Evolutionary conservation across 2,113 vertebrate species (phyloP).

Genomic region (Pavo muticus): DNA sequence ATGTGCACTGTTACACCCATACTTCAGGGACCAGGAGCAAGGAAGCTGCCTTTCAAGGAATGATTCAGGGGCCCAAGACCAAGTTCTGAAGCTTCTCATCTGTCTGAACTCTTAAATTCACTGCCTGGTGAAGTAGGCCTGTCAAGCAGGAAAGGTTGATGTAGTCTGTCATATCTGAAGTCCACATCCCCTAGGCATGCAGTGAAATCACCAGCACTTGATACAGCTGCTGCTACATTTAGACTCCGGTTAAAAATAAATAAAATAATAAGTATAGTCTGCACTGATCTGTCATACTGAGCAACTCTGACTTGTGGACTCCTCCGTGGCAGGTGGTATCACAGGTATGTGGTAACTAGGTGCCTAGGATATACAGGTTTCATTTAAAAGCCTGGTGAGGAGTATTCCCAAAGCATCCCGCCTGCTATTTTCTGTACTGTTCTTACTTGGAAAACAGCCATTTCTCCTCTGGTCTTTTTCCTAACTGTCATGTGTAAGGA

Average conservation of each 20-base stretch:
- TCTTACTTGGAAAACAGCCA: background rate
- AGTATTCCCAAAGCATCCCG: background rate
- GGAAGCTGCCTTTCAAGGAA: background rate
- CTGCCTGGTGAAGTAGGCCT: background rate
- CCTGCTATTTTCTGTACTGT: background rate
- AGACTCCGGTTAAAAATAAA: background rate
- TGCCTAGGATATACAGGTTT: background rate
- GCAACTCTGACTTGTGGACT: background rate
- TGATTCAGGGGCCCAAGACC: background rate
- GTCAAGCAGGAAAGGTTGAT: background rate
- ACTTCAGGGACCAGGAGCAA: background rate
- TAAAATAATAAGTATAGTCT: background rate
- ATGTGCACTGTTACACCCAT: background rate
- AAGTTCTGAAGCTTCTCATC: background rate
- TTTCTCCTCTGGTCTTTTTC: background rate
- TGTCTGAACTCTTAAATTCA: background rate
- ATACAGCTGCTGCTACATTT: background rate
- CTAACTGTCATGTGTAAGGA: background rate
- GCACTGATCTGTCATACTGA: background rate
- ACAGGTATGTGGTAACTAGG: background rate
- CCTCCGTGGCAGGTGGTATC: background rate
- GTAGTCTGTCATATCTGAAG: background rate
- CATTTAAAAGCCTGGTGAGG: background rate
- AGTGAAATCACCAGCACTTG: background rate
- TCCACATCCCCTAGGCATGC: background rate